phyloP scores from a whole-genome alignment of 2,113 vertebrate species.

The Geothlypis trichas region DNA sequence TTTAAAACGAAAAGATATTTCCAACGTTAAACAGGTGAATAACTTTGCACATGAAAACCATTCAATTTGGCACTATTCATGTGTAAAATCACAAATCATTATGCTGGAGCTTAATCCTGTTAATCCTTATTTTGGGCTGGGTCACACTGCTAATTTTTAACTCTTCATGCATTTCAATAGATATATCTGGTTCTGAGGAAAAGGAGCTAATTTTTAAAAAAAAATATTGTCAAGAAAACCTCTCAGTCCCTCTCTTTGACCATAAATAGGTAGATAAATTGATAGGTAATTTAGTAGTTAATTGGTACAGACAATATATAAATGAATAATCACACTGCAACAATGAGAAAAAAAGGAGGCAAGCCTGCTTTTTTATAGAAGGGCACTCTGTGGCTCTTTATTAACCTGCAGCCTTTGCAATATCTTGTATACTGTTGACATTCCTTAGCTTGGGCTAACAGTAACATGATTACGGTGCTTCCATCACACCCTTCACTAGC shows the following conservation, averaged over 20 bases:
- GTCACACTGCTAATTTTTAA: background rate
- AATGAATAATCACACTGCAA: background rate
- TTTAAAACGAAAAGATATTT: background rate
- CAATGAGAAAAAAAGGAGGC: background rate
- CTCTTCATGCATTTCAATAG: background rate
- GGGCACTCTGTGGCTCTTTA: background rate
- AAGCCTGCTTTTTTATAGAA: background rate
- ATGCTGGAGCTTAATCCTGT: background rate
- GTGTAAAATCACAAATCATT: background rate
- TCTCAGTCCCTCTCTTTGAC: background rate
- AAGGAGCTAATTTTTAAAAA: background rate
- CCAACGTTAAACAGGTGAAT: background rate
- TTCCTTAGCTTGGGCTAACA: conserved; percentile 45
- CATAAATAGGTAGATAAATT: background rate
- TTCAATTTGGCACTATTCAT: background rate
- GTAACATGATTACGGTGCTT: background rate
- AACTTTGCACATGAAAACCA: background rate
- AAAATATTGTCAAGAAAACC: background rate
- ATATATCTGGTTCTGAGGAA: background rate
- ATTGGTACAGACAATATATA: background rate
- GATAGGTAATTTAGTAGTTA: background rate
- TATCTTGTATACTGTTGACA: conserved; percentile 57
- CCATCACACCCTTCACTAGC: conserved; percentile 12
- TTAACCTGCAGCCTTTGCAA: background rate
- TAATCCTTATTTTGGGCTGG: background rate